Evolutionary conservation across 2,888 invertebrate genomes (phyloP), one percentile per base, ranked within the genome.

Genomic region (Orthosia gracilis): DNA sequence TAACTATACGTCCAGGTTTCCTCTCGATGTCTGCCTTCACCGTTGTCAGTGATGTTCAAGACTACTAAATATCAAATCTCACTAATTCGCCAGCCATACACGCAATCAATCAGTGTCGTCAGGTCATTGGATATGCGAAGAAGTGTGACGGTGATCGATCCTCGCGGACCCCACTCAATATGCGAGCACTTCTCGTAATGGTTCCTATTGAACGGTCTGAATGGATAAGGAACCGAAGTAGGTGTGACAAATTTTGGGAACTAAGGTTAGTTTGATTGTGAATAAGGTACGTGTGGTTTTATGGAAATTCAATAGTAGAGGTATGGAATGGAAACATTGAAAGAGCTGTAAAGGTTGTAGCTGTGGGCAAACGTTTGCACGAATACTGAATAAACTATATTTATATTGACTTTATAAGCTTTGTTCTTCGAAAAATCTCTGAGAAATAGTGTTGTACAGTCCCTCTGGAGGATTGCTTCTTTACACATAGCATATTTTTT

Each of bases 91-190:
- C 23, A 66, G 52, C 45, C 26, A 47, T 52, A 52, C 45, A 23
- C 15, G 31, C 69, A 15, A 82, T 82, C 82, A 84, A 84, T 82
- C 82, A 82, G 69, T 82, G 82, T 82, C 82, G 64, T 31, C 23
- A 64, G 67, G 69, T 77, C 82, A 81, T 82, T 84, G 82, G 82
- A 31, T 82, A 82, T 82, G 82, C 82, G 77, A 81, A 81, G 81
- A 66, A 62, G 52, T 81, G 84, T 81, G 81, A 81, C 80, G 84
- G 69, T 69, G 84, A 84, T 82, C 82, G 82, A 82, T 82, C 71
- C 69, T 45, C 54, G 23, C 50, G 21, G 59, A 76, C 81, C 81
- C 82, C 80, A 69, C 81, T 84, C 85, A 84, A 82, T 82, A 82
- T 76, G 76, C 69, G 63, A 65, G 81, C 68, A 68, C 82, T 81